Percentiles rank a stretch among this genome's conserved stretches.
These are phyloP conservation scores for Choristoneura fumiferana DNA, from an alignment of 1,140 invertebrate species.

Conservation along the genomic window DNA sequence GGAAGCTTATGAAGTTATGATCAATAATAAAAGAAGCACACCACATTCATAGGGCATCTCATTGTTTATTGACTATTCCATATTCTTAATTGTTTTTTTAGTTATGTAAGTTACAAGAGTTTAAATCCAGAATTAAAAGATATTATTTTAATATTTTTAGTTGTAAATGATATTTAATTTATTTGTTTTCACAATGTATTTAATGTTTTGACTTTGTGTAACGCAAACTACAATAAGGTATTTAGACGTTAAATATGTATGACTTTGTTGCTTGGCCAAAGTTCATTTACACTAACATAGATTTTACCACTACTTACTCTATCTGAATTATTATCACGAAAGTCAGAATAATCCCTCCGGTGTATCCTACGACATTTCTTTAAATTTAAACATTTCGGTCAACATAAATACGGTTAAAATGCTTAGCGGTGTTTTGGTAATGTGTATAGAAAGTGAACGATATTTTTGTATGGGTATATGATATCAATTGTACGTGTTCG, in stretches of 20 bases:
- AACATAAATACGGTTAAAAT: slow-evolving; percentile 35
- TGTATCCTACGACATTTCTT: slow-evolving; percentile 22
- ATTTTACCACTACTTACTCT: slow-evolving; percentile 19
- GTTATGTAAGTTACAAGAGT: slow-evolving; percentile 59
- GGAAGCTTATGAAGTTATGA: too few relatives aligned
- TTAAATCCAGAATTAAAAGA: slow-evolving; percentile 67
- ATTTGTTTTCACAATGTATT: slow-evolving; percentile 48
- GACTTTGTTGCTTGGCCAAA: slow-evolving; percentile 37
- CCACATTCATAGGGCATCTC: slow-evolving; percentile 51
- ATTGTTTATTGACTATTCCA: slow-evolving; percentile 42
- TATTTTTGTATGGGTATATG: slow-evolving; percentile 72
- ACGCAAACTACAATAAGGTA: slow-evolving; percentile 10
- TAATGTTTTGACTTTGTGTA: slow-evolving; percentile 18
- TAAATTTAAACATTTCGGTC: slow-evolving; percentile 18
- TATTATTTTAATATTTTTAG: slow-evolving; percentile 58
- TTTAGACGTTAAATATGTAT: slow-evolving; percentile 19
- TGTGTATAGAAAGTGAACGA: slow-evolving; percentile 67
- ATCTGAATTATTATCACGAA: slow-evolving; percentile 22
- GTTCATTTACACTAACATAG: slow-evolving; percentile 33
- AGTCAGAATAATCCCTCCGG: slow-evolving; percentile 38
- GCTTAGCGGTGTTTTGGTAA: slow-evolving; percentile 58
- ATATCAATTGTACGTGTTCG: slow-evolving; percentile 53
- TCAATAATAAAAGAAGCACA: slow-evolving; percentile 18
- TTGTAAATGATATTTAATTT: slow-evolving; percentile 54
- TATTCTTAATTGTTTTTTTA: slow-evolving; percentile 59